phyloP scores from a whole-genome alignment of 2,113 vertebrate genomes.

The Ascaphus truei region DNA sequence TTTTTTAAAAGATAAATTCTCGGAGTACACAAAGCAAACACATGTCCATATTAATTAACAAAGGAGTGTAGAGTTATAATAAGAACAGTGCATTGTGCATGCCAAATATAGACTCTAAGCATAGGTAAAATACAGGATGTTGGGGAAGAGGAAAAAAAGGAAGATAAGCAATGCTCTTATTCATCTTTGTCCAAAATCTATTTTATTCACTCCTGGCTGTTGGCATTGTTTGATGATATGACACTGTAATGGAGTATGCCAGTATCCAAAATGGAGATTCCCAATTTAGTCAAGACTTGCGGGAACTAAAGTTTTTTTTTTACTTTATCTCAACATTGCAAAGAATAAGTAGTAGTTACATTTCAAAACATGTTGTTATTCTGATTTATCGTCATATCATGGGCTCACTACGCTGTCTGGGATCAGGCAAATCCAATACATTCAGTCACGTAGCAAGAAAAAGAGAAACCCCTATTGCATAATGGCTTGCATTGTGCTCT shows the following conservation, averaged over 20 bases:
- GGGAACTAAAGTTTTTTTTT: constrained; percentile 50
- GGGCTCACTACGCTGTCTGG: constrained; percentile 64
- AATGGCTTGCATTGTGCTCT: constrained; percentile 56
- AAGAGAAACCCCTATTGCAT: constrained; percentile 64
- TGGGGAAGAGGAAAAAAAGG: constrained; percentile 43
- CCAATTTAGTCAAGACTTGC: constrained; percentile 61
- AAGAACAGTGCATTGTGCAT: constrained; percentile 54
- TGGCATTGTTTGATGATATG: constrained; percentile 62
- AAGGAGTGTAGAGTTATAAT: constrained; percentile 46
- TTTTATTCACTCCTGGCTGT: constrained; percentile 60
- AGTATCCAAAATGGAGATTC: constrained; percentile 62
- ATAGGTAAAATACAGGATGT: constrained; percentile 60
- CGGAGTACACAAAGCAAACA: constrained; percentile 53
- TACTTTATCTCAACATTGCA: constrained; percentile 61
- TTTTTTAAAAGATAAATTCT: constrained; percentile 41
- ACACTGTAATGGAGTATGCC: constrained; percentile 52
- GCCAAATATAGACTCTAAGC: background rate
- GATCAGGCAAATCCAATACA: constrained; percentile 73
- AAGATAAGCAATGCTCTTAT: constrained; percentile 60
- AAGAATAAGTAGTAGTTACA: constrained; percentile 65
- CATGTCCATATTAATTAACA: background rate
- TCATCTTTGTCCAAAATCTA: constrained; percentile 70
- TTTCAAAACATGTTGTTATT: constrained; percentile 62
- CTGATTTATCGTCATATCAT: constrained; percentile 68
- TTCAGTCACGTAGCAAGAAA: constrained; percentile 69